Evolutionary conservation across 2,113 vertebrate genomes (phyloP).

Genomic region (Gobius niger): DNA sequence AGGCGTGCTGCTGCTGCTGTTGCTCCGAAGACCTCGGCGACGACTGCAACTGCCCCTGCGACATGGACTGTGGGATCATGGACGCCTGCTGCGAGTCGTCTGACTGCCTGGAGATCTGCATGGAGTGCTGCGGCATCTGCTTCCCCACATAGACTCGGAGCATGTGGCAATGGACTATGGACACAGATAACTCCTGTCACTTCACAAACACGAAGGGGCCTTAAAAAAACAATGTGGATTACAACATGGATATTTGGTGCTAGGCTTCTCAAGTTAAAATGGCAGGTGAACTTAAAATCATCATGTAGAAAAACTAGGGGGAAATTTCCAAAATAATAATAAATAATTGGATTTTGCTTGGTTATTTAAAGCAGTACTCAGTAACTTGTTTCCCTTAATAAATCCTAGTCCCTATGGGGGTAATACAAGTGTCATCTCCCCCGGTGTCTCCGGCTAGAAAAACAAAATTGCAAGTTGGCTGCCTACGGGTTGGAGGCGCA

Average conservation of each 20-base stretch:
- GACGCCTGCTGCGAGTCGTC: slow-evolving; percentile 97
- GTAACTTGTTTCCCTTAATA: no score
- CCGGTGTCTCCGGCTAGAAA: no score
- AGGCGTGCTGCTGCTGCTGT: slow-evolving; percentile 94
- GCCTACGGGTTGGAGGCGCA: no score
- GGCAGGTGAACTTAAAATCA: neutral
- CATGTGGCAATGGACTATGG: slow-evolving; percentile 17
- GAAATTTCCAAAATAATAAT: neutral
- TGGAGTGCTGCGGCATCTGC: slow-evolving; percentile 99
- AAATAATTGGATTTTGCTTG: no score
- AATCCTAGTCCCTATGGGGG: no score
- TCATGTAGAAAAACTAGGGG: neutral
- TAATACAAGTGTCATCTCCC: no score
- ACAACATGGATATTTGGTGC: neutral
- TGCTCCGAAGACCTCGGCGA: slow-evolving; percentile 89
- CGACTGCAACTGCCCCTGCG: slow-evolving; percentile 78
- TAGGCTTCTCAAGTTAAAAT: neutral
- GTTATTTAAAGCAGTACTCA: no score
- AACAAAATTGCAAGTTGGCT: no score
- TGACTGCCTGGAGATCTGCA: slow-evolving; percentile 98
- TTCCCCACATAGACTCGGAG: slow-evolving; percentile 85
- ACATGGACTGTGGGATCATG: slow-evolving; percentile 97
- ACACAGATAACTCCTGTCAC: neutral
- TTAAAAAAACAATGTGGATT: neutral
- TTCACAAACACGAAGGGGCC: neutral